These are phyloP conservation scores for Ploceus nigricollis DNA, from an alignment of 2,113 vertebrate genomes.

Conservation along the genomic window DNA sequence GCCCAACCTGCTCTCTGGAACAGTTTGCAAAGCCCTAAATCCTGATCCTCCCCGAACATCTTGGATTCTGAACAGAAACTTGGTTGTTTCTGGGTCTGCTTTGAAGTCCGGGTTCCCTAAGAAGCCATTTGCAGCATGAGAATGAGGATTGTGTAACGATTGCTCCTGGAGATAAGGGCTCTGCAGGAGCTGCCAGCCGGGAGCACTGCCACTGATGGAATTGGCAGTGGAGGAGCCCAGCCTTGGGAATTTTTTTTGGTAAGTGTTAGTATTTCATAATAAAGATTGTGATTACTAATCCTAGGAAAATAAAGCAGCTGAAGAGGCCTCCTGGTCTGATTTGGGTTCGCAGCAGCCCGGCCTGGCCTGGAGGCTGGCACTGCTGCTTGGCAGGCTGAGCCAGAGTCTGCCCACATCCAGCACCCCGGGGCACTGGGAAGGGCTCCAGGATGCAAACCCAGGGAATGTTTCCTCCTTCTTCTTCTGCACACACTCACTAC, in stretches of 20 bases:
- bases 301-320: background rate
- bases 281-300: background rate
- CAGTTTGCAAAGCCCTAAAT: background rate
- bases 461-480: background rate
- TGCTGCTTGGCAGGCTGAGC: background rate
- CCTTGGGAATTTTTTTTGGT: background rate
- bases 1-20: background rate
- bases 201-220: background rate
- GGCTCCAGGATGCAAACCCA: background rate
- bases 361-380: background rate
- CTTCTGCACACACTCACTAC: background rate
- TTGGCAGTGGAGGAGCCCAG: background rate
- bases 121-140: background rate
- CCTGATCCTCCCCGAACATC: background rate
- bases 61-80: background rate
- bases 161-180: background rate
- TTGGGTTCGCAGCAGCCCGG: background rate
- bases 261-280: background rate
- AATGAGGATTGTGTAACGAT: slow-evolving; percentile 16
- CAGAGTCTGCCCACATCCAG: background rate
- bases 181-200: background rate
- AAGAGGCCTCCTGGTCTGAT: background rate
- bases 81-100: background rate
- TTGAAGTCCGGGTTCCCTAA: background rate
- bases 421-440: background rate